These are phyloP conservation scores for Sitophilus oryzae DNA, from an alignment of 1,140 invertebrate genomes.

Conservation along the genomic window DNA sequence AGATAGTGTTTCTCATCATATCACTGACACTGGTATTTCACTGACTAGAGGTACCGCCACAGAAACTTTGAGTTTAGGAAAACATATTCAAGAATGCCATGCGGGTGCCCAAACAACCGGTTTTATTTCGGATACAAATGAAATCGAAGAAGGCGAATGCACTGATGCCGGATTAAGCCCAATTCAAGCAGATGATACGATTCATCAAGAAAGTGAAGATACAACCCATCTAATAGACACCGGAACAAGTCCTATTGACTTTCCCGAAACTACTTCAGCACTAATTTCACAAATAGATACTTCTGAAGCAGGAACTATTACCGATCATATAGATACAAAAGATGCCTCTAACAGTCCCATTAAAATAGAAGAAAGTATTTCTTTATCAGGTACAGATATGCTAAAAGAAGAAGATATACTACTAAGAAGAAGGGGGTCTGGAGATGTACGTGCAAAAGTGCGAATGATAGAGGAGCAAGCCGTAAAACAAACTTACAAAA, in stretches of 20 bases:
- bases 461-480: constrained; percentile 45
- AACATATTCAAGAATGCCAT: constrained; percentile 36
- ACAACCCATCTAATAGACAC: constrained; percentile 43
- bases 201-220: constrained; percentile 39
- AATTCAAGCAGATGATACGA: constrained; percentile 48
- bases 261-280: constrained; percentile 39
- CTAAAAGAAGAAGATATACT: constrained; percentile 40
- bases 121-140: constrained; percentile 47
- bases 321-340: constrained; percentile 47
- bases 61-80: constrained; percentile 46
- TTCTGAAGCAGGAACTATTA: constrained; percentile 47
- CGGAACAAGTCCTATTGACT: constrained; percentile 48
- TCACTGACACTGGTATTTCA: constrained; percentile 50
- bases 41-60: constrained; percentile 46
- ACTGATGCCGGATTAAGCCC: constrained; percentile 52
- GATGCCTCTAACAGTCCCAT: constrained; percentile 48
- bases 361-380: constrained; percentile 36
- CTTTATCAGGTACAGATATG: constrained; percentile 25
- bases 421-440: constrained; percentile 39
- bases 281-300: constrained; percentile 45
- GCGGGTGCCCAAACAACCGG: constrained; percentile 42
- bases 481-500: constrained; percentile 30
- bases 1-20: constrained; percentile 48
- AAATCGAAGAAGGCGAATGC: constrained; percentile 48
- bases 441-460: constrained; percentile 48